Base-by-base conservation (phyloP, 1,140 invertebrate genomes). In the Dendrolimus kikuchii region DNA sequence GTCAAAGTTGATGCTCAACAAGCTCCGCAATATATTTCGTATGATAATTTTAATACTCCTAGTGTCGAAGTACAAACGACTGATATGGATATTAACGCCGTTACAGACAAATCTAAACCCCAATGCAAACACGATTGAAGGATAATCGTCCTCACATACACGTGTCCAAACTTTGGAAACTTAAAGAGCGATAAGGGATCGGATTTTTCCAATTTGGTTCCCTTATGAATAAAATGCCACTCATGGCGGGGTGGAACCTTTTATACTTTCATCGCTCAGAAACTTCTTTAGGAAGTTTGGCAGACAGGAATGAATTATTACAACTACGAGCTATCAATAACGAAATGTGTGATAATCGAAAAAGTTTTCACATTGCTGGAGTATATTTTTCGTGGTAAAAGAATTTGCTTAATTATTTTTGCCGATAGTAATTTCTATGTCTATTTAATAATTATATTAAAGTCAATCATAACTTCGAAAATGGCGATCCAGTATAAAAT, bases 1-100 rank as follows among this genome's bases (percentile, higher is more conserved):
- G 88, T 91, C 4, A 95, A 95, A 84, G 78, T 91, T 40, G 92
- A 93, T 64, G 89, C 89, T 5, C 75, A 91, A 45, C 74, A 91
- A 44, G 82, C 90, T 2, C 88, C 89, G 0, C 91, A 93, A 51
- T 88, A 87, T 66, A 88, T 87, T 57, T 88, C 87, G 5, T 88
- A 88, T 49, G 78, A 85, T 54, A 82, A 86, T 53, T 86, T 85
- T 45, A 70, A 76, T 44, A 66, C 68, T 46, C 70, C 89, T 40
- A 87, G 81, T 57, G 84, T 87, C 10, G 89, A 89, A 52, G 76
- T 60, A 46, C 86, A 74, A 59, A 77, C 72, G 8, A 78, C 74
- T n/a, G 77, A 81, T 51, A 77, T 83, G 69, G 82, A 86, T 56
- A 74, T 86, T 51, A 86, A 81, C 66, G 77, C 78, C 36, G 72